phyloP scores from a whole-genome alignment of 1,140 invertebrate genomes.

The Neelides sp. region DNA sequence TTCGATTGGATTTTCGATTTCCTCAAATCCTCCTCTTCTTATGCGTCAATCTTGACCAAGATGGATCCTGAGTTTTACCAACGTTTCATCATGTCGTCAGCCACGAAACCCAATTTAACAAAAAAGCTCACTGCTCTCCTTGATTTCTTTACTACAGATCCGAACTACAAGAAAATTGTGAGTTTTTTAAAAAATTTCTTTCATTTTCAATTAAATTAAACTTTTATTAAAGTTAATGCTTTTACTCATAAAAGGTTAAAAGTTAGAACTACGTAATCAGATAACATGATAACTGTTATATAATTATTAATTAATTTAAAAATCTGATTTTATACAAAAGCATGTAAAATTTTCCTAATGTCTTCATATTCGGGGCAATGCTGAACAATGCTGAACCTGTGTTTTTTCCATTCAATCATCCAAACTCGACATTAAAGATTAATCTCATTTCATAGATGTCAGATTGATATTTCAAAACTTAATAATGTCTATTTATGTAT shows the following conservation, averaged over 20 bases:
- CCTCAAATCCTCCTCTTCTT: constrained; percentile 19
- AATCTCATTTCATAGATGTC: too few relatives aligned
- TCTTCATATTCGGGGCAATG: too few relatives aligned
- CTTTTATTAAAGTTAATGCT: neutral
- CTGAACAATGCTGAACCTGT: too few relatives aligned
- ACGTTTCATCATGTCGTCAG: neutral
- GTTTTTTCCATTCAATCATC: too few relatives aligned
- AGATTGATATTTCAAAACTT: too few relatives aligned
- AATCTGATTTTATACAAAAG: too few relatives aligned
- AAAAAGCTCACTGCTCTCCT: constrained; percentile 7
- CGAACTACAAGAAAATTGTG: constrained; percentile 17
- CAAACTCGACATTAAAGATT: too few relatives aligned
- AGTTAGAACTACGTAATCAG: neutral
- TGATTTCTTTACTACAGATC: constrained; percentile 10
- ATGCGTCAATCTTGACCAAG: constrained; percentile 17
- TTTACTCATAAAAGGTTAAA: neutral
- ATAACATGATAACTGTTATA: neutral
- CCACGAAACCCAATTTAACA: neutral
- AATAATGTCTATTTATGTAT: too few relatives aligned
- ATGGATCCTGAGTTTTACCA: constrained; percentile 17
- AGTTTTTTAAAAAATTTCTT: neutral
- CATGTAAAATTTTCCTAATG: too few relatives aligned
- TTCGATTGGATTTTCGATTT: constrained; percentile 25
- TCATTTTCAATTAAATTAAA: neutral
- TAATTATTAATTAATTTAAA: too few relatives aligned